Evolutionary conservation across 2,888 invertebrate genomes (phyloP).

Genomic region (Cheilosia soror): DNA sequence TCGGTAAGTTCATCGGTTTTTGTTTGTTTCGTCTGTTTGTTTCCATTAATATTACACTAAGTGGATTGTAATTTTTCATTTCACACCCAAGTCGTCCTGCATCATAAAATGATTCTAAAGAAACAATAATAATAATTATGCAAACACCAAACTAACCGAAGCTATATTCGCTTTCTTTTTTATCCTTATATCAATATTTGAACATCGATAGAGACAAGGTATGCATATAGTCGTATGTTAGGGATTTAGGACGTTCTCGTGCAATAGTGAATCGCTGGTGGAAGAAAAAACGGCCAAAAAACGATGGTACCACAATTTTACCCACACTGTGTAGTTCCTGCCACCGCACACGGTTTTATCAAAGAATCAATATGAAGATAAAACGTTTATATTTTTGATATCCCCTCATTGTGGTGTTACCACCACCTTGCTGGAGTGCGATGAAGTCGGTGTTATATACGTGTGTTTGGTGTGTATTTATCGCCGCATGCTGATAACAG

Average conservation of each 20-base stretch:
- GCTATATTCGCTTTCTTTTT: slow-evolving; percentile 55
- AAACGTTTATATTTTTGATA: slow-evolving; percentile 45
- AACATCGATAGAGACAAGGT: slow-evolving; percentile 47
- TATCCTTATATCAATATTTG: slow-evolving; percentile 67
- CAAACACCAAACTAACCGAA: slow-evolving; percentile 34
- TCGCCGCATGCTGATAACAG: slow-evolving; percentile 55
- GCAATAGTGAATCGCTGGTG: slow-evolving; percentile 19
- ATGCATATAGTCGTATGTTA: slow-evolving; percentile 38
- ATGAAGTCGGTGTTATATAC: slow-evolving; percentile 49
- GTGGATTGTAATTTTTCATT: slow-evolving; percentile 1
- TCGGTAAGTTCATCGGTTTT: slow-evolving; percentile 79
- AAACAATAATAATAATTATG: slow-evolving; percentile 48
- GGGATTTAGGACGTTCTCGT: slow-evolving; percentile 36
- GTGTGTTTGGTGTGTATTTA: slow-evolving; percentile 36
- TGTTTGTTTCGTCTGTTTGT: neutral
- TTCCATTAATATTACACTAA: neutral
- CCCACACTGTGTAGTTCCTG: slow-evolving; percentile 52
- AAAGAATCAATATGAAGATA: slow-evolving; percentile 72
- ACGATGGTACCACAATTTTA: slow-evolving; percentile 12
- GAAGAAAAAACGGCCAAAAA: slow-evolving; percentile 32
- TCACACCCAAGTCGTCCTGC: slow-evolving; percentile 28
- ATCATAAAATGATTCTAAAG: slow-evolving; percentile 47
- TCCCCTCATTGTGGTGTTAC: slow-evolving; percentile 44
- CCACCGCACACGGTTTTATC: slow-evolving; percentile 62
- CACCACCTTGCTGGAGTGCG: slow-evolving; percentile 54